Evolutionary conservation across 2,888 invertebrate species (phyloP).

Genomic region (Agonopterix subpropinquella): DNA sequence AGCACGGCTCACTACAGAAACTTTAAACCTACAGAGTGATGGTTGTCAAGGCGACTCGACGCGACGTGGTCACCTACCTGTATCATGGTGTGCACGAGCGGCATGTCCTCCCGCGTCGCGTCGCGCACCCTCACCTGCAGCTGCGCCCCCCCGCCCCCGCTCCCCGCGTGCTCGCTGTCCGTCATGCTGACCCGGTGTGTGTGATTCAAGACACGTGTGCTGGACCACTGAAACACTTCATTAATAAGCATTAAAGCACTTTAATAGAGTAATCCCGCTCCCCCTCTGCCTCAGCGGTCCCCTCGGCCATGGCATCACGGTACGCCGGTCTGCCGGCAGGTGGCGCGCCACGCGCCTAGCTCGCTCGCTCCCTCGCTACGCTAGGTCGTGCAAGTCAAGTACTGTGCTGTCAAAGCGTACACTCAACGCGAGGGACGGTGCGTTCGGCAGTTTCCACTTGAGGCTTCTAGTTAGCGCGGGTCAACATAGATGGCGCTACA

Average conservation of each 20-base stretch:
- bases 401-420: too few relatives aligned
- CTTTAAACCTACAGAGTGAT: background rate
- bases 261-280: too few relatives aligned
- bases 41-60: background rate
- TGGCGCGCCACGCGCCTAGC: too few relatives aligned
- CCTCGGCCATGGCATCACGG: background rate
- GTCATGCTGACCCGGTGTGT: background rate
- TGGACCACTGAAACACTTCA: too few relatives aligned
- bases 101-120: conserved; percentile 40
- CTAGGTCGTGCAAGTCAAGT: too few relatives aligned
- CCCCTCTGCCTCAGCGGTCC: too few relatives aligned
- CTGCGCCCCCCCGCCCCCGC: background rate
- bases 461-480: too few relatives aligned
- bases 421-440: too few relatives aligned
- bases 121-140: conserved; percentile 27
- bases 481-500: too few relatives aligned
- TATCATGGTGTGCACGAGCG: conserved; percentile 37
- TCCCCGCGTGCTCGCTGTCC: background rate
- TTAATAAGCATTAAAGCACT: too few relatives aligned
- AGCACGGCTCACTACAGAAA: background rate
- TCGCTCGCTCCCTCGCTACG: too few relatives aligned
- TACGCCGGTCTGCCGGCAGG: background rate
- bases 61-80: conserved; percentile 31
- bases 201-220: background rate
- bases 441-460: too few relatives aligned